These are phyloP conservation scores for Philereme transversata DNA, from an alignment of 2,888 invertebrate species.

Conservation along the genomic window DNA sequence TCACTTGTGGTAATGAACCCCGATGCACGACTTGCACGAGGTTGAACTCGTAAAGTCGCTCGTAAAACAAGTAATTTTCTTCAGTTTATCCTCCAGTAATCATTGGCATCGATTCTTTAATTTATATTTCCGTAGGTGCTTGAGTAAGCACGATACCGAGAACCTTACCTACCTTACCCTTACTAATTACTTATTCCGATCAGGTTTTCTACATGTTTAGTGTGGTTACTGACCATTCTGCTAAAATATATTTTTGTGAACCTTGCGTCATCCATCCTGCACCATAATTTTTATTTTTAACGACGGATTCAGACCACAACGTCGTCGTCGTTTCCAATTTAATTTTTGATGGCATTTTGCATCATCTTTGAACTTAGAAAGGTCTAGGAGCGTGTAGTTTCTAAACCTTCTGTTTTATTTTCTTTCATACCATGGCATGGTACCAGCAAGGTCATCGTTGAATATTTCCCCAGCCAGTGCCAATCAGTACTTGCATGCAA, in stretches of 20 bases:
- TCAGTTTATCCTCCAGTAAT: conserved; percentile 31
- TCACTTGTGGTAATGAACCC: conserved; percentile 20
- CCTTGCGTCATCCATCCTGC: conserved; percentile 17
- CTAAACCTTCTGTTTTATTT: too few relatives aligned
- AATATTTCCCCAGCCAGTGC: conserved; percentile 37
- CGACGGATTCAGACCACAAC: too few relatives aligned
- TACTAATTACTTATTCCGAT: conserved; percentile 36
- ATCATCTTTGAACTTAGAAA: background rate
- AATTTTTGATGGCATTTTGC: background rate
- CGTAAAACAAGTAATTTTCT: conserved; percentile 27
- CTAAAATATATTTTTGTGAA: conserved; percentile 30
- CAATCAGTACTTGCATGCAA: conserved; percentile 50
- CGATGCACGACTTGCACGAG: conserved; percentile 24
- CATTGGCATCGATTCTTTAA: conserved; percentile 38
- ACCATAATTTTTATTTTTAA: conserved; percentile 9
- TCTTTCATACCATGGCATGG: too few relatives aligned
- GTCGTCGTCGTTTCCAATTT: too few relatives aligned
- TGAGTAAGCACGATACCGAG: conserved; percentile 35
- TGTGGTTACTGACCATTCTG: conserved; percentile 26
- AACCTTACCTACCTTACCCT: conserved; percentile 33
- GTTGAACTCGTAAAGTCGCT: conserved; percentile 24
- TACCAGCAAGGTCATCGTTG: conserved; percentile 44
- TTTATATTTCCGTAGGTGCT: conserved; percentile 40
- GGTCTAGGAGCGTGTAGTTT: too few relatives aligned
- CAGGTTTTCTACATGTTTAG: conserved; percentile 39